A percentile compares a stretch with the other conserved stretches of the same genome.
Evolutionary conservation across 2,797 vertebrate species (phyloP).

Genomic region (Micrastur ruficollis): DNA sequence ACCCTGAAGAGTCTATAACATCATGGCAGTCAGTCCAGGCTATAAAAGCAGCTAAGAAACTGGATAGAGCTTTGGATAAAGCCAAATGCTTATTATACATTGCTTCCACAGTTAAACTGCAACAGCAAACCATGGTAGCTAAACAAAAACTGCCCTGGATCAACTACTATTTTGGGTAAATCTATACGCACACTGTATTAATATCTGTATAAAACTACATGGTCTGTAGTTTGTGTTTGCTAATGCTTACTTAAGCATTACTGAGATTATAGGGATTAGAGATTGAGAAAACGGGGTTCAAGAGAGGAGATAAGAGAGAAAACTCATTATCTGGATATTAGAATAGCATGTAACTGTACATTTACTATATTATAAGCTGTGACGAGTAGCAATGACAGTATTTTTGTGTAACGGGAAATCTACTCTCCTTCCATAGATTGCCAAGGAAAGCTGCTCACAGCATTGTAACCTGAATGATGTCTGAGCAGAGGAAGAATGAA

Average conservation of each 20-base stretch:
- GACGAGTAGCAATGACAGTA: not conserved
- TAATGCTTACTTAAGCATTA: not conserved
- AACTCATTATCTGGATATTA: not conserved
- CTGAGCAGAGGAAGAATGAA: not conserved
- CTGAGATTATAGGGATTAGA: not conserved
- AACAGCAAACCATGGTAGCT: not conserved
- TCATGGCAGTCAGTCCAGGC: not conserved
- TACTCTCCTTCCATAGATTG: not conserved
- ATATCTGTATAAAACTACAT: not conserved
- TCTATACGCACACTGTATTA: not conserved
- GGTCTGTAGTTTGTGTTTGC: not conserved
- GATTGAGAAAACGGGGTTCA: not conserved
- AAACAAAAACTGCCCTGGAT: not conserved
- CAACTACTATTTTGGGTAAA: not conserved
- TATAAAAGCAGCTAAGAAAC: not conserved
- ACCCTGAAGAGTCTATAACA: not conserved
- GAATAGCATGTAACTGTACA: not conserved
- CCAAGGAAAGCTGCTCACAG: not conserved
- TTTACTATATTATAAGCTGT: not conserved
- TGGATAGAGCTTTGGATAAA: not conserved
- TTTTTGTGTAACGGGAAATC: not conserved
- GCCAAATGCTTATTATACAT: not conserved
- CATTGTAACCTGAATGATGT: not conserved
- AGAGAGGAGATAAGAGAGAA: not conserved
- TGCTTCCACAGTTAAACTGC: not conserved